Conservation (phyloP, 37 sponge, comb jelly and placozoan species). For the Oscarella lobularis region DNA sequence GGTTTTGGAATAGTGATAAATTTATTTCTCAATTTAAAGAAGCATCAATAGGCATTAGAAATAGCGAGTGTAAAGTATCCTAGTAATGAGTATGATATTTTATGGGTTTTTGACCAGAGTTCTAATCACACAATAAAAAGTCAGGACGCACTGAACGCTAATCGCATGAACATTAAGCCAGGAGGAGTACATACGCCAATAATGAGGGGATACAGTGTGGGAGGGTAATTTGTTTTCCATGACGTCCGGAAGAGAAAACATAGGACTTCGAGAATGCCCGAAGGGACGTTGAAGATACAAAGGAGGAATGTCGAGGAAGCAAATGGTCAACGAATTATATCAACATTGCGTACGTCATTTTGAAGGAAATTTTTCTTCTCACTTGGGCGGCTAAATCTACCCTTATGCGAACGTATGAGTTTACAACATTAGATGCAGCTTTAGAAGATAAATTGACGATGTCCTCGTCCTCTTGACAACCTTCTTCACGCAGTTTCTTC, state of each 20-base stretch:
- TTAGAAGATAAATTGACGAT: no score
- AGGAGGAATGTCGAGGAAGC: slow-evolving; percentile 18
- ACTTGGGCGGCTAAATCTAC: no score
- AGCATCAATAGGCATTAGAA: slow-evolving; percentile 12
- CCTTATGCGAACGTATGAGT: no score
- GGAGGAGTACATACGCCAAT: slow-evolving; percentile 44
- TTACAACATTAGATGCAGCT: no score
- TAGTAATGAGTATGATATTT: neutral
- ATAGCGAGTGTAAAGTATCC: slow-evolving; percentile 29
- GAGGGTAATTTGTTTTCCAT: slow-evolving; percentile 16
- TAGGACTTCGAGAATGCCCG: slow-evolving; percentile 16
- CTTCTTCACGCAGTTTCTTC: no score
- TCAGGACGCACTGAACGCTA: slow-evolving; percentile 17
- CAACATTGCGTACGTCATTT: no score
- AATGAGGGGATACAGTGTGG: slow-evolving; percentile 21
- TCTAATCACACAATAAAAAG: slow-evolving; percentile 14
- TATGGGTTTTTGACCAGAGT: slow-evolving; percentile 34
- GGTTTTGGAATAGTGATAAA: slow-evolving; percentile 32
- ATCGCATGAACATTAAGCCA: slow-evolving; percentile 31
- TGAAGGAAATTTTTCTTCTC: no score
- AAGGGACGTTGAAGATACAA: slow-evolving; percentile 37
- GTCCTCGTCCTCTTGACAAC: no score
- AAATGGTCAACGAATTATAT: slow-evolving; percentile 24
- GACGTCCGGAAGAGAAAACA: slow-evolving; percentile 17
- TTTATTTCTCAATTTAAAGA: slow-evolving; percentile 27